Conservation (phyloP, 2,797 vertebrate genomes). For the Glossophaga mutica region DNA sequence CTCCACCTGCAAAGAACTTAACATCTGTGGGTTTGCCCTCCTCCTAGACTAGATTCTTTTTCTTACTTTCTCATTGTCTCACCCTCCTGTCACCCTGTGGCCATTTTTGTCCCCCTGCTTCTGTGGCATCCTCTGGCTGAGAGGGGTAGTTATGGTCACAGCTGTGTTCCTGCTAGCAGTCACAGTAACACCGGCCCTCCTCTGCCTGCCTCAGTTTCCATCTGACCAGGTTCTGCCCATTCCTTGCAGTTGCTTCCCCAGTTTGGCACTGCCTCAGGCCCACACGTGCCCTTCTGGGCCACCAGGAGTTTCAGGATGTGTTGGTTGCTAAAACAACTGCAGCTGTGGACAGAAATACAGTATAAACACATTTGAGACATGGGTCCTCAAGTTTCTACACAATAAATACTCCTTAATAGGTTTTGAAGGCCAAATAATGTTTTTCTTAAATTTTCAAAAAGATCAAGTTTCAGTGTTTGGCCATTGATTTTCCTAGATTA, state of each 20-base stretch:
- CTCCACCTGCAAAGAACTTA: conserved; percentile 54
- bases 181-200: background rate
- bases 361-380: background rate
- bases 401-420: background rate
- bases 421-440: background rate
- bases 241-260: background rate
- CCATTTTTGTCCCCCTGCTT: conserved; percentile 12
- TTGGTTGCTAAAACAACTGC: conserved; percentile 29
- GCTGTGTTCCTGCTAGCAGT: conserved; percentile 53
- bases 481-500: background rate
- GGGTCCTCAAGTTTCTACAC: background rate
- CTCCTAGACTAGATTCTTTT: background rate
- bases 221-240: background rate
- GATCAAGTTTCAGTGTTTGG: background rate
- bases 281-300: background rate
- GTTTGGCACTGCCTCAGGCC: background rate
- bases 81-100: background rate
- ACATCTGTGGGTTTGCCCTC: conserved; percentile 43
- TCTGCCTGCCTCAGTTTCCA: conserved; percentile 7
- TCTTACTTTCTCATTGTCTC: conserved; percentile 24
- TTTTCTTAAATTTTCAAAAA: background rate
- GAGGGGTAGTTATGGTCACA: conserved; percentile 14
- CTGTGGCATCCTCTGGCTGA: background rate
- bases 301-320: conserved; percentile 39
- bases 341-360: conserved; percentile 23